Conservation (phyloP, 1,140 invertebrate species). For the Oreohelix idahoensis region DNA sequence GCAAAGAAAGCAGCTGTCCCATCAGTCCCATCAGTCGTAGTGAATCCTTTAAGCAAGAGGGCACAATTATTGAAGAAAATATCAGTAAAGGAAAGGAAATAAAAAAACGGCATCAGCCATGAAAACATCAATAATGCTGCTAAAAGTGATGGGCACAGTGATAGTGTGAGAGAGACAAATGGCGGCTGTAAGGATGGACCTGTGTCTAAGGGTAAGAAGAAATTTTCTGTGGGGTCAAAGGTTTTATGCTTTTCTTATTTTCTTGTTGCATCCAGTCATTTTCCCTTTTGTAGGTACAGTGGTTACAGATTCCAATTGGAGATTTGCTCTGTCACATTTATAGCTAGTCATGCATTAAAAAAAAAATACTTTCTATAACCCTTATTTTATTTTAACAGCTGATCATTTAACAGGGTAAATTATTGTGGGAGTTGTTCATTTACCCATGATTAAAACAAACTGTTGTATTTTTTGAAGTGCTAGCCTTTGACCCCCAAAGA, state of each 20-base stretch:
- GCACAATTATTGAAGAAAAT: too few species aligned
- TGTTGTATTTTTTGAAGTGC: not conserved
- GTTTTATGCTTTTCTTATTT: slow-evolving; percentile 14
- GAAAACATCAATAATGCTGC: not conserved
- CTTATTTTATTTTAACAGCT: not conserved
- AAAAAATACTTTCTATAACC: not conserved
- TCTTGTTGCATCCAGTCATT: not conserved
- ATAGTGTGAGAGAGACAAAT: not conserved
- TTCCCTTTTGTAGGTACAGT: not conserved
- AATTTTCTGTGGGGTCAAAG: slow-evolving; percentile 51
- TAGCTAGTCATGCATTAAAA: not conserved
- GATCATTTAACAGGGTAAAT: too few species aligned
- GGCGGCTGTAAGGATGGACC: not conserved
- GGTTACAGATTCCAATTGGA: slow-evolving; percentile 51
- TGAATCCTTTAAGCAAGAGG: too few species aligned
- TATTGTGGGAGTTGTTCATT: too few species aligned
- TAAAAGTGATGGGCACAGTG: not conserved
- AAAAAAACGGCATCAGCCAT: too few species aligned
- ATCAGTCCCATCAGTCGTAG: not conserved
- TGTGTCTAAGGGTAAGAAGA: slow-evolving; percentile 50
- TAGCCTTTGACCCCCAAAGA: slow-evolving; percentile 48
- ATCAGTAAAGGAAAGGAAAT: too few species aligned
- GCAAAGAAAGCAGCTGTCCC: not conserved
- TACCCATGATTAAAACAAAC: not conserved
- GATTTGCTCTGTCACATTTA: slow-evolving; percentile 2